phyloP scores from a whole-genome alignment of 2,113 vertebrate genomes.

The Passer domesticus region DNA sequence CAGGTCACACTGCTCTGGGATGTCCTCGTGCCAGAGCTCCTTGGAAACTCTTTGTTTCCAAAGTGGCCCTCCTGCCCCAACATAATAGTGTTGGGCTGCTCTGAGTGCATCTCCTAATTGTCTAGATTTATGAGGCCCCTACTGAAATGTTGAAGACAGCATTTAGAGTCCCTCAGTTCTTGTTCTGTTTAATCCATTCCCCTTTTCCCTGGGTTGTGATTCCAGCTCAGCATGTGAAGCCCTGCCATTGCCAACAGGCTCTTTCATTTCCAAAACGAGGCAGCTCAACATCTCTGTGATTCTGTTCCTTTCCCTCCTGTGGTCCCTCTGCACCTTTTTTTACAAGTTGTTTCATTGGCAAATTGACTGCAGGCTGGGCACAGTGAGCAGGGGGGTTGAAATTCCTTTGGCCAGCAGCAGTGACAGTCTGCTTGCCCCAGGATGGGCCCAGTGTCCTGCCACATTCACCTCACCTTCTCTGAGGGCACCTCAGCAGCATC shows the following conservation, averaged over 20 bases:
- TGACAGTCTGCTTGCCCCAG: neutral
- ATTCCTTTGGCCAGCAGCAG: neutral
- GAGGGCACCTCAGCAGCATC: neutral
- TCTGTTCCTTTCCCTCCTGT: neutral
- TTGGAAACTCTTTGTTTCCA: neutral
- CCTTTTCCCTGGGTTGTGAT: conserved; percentile 2
- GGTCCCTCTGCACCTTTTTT: conserved; percentile 15
- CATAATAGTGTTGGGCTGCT: neutral
- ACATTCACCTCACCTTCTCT: neutral
- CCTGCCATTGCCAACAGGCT: conserved; percentile 50
- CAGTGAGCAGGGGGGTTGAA: neutral
- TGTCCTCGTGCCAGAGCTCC: neutral
- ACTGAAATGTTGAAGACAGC: conserved; percentile 56
- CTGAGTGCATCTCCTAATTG: conserved; percentile 54
- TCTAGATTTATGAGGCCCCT: conserved; percentile 59
- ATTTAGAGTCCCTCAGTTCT: conserved; percentile 62
- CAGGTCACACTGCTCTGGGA: neutral
- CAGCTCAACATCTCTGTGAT: neutral
- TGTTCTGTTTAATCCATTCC: conserved; percentile 63
- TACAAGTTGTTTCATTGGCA: neutral
- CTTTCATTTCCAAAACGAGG: conserved; percentile 57
- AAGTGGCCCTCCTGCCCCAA: neutral
- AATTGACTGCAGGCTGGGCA: neutral
- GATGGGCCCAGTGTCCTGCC: neutral
- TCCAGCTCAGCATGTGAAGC: conserved; percentile 58